Evolutionary conservation across 2,113 vertebrate species (phyloP), one percentile per base, ranked within the genome.

Genomic region (Varanus salvator): DNA sequence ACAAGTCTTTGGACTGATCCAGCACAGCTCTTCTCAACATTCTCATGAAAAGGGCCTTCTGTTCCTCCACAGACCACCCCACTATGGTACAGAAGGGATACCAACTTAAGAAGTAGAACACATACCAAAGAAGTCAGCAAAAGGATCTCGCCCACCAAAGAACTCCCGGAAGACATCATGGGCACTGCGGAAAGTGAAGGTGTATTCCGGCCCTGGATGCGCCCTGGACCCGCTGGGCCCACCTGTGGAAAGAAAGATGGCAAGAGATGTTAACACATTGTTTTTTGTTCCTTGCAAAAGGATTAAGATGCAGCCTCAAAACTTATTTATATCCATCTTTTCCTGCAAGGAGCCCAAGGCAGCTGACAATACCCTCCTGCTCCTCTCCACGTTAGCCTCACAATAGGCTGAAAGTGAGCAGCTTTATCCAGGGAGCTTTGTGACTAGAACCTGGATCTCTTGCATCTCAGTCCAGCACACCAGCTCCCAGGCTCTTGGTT

Each of bases 151-250:
- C 0, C 97, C 98, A 0, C 98, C 98, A 0, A 99, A 99, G 94
- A 99, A 99, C 82, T 99, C 99, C 94, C 95, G 97, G 96, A 99
- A 99, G 93, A 99, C 99, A 0, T 99, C 99, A 0, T 99, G 98
- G 38, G 99, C 99, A 1, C 96, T 99, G 92, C 99, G 99, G 98
- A 99, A 99, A 97, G 98, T 98, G 95, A 99, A 99, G 90, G 97
- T 97, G 96, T 98, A 99, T 91, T 98, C 98, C 0, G 97, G 97
- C 29, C 97, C 97, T 0, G 98, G 89, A 69, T 93, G 91, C 0
- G 95, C 80, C 1, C 93, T 95, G 60, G 95, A 94, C 0, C 97
- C 95, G 31, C 96, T 94, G 0, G 97, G 91, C 86, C 97, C 99
- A 97, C 88, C 75, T 71, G 34, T 88, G 85, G 64, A 60, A n/a